These are phyloP conservation scores for Galbula dea DNA, from an alignment of 2,113 vertebrate species.

Conservation along the genomic window DNA sequence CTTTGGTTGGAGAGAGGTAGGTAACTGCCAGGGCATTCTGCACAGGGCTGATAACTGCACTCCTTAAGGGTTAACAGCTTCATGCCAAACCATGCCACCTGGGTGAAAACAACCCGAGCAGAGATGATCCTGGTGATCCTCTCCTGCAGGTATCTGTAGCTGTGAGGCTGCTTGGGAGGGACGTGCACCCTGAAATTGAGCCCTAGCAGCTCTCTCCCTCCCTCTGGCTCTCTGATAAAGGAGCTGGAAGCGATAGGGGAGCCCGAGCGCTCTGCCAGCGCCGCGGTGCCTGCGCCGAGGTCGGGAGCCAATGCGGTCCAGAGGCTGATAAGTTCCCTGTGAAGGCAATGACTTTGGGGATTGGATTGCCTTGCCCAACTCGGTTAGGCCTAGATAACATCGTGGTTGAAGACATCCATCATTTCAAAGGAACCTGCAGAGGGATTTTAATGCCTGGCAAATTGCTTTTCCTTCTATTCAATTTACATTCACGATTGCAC, in stretches of 20 bases:
- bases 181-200: too few species aligned
- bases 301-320: background rate
- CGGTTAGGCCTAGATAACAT: conserved; percentile 47
- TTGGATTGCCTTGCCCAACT: conserved; percentile 40
- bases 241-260: background rate
- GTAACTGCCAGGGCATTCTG: fast-evolving
- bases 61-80: background rate
- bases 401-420: conserved; percentile 64
- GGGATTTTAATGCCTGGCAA: conserved; percentile 70
- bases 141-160: background rate
- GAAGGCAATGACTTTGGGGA: conserved; percentile 33
- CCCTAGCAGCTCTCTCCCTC: too few species aligned
- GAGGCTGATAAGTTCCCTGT: conserved; percentile 2
- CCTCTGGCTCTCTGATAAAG: background rate
- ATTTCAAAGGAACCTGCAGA: conserved; percentile 65
- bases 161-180: fast-evolving
- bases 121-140: too few species aligned
- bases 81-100: fast-evolving
- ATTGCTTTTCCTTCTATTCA: conserved; percentile 74
- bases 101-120: too few species aligned
- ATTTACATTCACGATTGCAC: conserved; percentile 69
- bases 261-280: background rate
- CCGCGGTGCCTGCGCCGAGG: background rate
- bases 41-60: fast-evolving
- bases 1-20: background rate